Evolutionary conservation across 2,113 vertebrate genomes (phyloP).

Genomic region (Okapia johnstoni): DNA sequence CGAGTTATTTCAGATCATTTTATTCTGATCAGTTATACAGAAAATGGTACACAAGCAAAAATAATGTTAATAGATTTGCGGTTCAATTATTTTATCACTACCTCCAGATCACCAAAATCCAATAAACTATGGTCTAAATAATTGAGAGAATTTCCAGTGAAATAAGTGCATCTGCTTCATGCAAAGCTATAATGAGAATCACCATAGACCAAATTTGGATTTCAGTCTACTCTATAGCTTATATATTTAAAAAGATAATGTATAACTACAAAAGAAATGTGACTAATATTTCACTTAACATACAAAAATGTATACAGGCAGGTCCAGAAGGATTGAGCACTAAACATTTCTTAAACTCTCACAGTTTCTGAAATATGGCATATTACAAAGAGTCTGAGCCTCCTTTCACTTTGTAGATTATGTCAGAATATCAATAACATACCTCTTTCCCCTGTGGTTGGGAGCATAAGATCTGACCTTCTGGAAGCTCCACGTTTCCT

Average conservation of each 20-base stretch:
- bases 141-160: not conserved
- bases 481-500: not conserved
- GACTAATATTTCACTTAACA: not conserved
- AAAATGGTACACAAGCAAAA: not conserved
- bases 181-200: not conserved
- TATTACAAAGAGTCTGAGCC: not conserved
- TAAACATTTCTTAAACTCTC: not conserved
- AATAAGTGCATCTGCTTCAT: not conserved
- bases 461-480: not conserved
- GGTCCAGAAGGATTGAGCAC: not conserved
- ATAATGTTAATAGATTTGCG: not conserved
- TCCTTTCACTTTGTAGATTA: not conserved
- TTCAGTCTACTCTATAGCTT: not conserved
- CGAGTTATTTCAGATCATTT: not conserved
- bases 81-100: slow-evolving; percentile 1
- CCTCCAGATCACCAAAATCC: not conserved
- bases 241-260: not conserved
- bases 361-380: not conserved
- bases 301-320: not conserved
- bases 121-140: not conserved
- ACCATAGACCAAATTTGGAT: not conserved
- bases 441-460: not conserved
- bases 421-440: not conserved
- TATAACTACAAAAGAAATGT: not conserved
- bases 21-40: not conserved